Percentiles rank a stretch among this genome's conserved stretches.
These are phyloP conservation scores for Parotia lawesii DNA, from an alignment of 2,113 vertebrate genomes.

Conservation along the genomic window DNA sequence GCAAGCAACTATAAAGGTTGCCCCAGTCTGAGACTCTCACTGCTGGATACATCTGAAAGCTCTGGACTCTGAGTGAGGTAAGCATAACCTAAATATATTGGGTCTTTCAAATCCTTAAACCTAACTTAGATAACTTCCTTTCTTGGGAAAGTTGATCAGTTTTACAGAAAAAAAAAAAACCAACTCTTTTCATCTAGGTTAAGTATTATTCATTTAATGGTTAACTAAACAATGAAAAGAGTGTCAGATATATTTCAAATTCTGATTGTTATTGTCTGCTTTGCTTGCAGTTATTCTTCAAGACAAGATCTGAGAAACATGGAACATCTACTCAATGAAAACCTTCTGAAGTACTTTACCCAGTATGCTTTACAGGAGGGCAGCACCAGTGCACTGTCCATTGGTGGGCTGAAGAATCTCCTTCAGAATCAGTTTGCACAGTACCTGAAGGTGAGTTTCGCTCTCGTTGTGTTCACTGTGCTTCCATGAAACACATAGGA, in stretches of 20 bases:
- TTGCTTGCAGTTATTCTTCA: slow-evolving; percentile 16
- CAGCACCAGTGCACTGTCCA: slow-evolving; percentile 38
- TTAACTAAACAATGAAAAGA: not conserved
- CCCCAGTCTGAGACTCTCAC: not conserved
- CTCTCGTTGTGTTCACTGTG: not conserved
- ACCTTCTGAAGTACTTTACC: slow-evolving; percentile 62
- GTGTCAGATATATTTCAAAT: not conserved
- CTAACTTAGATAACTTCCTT: not conserved
- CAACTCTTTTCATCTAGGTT: not conserved
- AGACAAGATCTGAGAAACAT: slow-evolving; percentile 28
- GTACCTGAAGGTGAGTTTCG: slow-evolving; percentile 53
- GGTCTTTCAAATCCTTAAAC: not conserved
- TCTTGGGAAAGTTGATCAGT: not conserved
- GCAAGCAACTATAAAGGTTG: slow-evolving; percentile 56
- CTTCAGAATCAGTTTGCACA: slow-evolving; percentile 59
- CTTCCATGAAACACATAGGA: not conserved
- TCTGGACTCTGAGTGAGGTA: slow-evolving; percentile 17
- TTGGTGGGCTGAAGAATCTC: slow-evolving; percentile 35
- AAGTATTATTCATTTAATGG: not conserved
- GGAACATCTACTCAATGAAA: slow-evolving; percentile 26
- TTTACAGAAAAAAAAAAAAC: not conserved
- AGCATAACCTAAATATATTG: not conserved
- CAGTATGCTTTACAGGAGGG: slow-evolving; percentile 60
- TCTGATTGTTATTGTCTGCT: not conserved
- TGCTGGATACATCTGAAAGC: not conserved